Percentiles rank a stretch among this genome's conserved stretches.
Evolutionary conservation across 2,888 invertebrate genomes (phyloP).

Genomic region (Drosophila cognata): DNA sequence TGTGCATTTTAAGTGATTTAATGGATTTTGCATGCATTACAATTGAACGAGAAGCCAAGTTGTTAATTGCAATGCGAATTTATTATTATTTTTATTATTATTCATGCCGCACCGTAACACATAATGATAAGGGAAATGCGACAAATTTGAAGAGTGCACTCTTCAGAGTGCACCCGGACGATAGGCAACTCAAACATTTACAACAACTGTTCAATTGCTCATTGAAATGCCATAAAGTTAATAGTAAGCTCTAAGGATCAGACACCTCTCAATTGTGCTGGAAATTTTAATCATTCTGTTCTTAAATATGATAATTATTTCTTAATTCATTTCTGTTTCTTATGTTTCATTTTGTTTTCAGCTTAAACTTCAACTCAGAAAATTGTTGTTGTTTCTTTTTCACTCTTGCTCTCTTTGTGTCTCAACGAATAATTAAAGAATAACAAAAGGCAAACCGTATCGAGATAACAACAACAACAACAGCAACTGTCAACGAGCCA

Average conservation of each 20-base stretch:
- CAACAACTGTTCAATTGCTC: slow-evolving; percentile 7
- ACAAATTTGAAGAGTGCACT: slow-evolving; percentile 46
- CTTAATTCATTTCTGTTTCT: neutral
- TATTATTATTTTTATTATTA: slow-evolving; percentile 50
- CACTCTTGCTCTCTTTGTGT: slow-evolving; percentile 31
- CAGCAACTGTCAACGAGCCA: slow-evolving; percentile 58
- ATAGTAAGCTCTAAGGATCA: slow-evolving; percentile 1
- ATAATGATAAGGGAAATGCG: slow-evolving; percentile 59
- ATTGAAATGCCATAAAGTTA: slow-evolving; percentile 18
- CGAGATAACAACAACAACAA: slow-evolving; percentile 28
- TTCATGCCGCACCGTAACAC: slow-evolving; percentile 16
- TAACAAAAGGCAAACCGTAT: slow-evolving; percentile 61
- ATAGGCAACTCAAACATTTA: slow-evolving; percentile 5
- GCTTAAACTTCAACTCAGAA: neutral
- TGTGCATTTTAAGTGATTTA: slow-evolving; percentile 73
- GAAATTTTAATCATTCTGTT: too few species aligned
- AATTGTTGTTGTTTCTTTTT: slow-evolving; percentile 12
- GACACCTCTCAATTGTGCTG: neutral
- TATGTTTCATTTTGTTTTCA: neutral
- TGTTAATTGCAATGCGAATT: slow-evolving; percentile 75
- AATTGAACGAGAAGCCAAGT: slow-evolving; percentile 59
- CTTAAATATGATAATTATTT: neutral
- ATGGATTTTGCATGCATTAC: slow-evolving; percentile 78
- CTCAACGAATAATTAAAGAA: slow-evolving; percentile 70
- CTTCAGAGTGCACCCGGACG: slow-evolving; percentile 40